Evolutionary conservation across 2,888 invertebrate genomes (phyloP).

Genomic region (Aleiodes leptofemur): DNA sequence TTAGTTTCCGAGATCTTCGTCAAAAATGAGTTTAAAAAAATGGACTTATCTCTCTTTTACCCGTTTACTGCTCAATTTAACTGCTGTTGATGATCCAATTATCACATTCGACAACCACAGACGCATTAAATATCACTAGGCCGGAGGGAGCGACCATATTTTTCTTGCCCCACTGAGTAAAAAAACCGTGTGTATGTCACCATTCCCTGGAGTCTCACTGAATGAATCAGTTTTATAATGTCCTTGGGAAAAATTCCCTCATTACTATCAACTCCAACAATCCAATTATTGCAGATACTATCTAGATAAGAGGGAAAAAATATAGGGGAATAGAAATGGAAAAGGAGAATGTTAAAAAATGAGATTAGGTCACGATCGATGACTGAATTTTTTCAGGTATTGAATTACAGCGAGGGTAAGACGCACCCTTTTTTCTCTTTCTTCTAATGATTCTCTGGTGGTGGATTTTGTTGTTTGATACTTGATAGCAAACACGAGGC

Average conservation of each 20-base stretch:
- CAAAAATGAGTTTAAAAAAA: too few relatives aligned
- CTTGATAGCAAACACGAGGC: conserved; percentile 3
- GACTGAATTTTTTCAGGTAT: conserved; percentile 3
- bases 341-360: background rate
- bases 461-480: conserved; percentile 15
- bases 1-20: too few relatives aligned
- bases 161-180: too few relatives aligned
- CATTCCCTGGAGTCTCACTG: background rate
- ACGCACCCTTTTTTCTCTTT: conserved; percentile 3
- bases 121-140: too few relatives aligned
- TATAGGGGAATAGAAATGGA: conserved; percentile 3
- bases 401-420: background rate
- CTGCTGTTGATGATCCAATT: too few relatives aligned
- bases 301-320: background rate
- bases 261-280: conserved; percentile 1
- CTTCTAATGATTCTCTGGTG: background rate
- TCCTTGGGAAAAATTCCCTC: conserved; percentile 2
- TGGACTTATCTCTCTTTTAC: too few relatives aligned
- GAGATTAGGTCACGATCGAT: background rate
- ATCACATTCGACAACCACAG: too few relatives aligned
- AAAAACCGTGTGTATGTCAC: too few relatives aligned
- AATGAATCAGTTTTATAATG: conserved; percentile 16
- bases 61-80: too few relatives aligned
- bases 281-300: conserved; percentile 9
- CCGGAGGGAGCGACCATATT: too few relatives aligned